phyloP scores from a whole-genome alignment of 1,140 invertebrate genomes.

The Lepeophtheirus salmonis region DNA sequence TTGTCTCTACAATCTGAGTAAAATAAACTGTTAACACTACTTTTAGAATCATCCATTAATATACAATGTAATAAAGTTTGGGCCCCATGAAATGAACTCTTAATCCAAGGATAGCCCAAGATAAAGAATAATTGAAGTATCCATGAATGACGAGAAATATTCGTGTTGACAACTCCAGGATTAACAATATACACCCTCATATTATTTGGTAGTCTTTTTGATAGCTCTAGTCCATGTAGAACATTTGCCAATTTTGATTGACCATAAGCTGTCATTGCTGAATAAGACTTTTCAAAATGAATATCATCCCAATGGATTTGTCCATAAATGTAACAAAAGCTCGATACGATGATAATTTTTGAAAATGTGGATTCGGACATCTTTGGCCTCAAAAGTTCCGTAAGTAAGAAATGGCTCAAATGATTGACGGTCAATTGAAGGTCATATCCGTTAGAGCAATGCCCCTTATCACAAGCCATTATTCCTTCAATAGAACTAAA shows the following conservation, averaged over 20 bases:
- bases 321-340: not conserved
- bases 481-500: too few relatives aligned
- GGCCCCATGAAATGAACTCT: not conserved
- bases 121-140: not conserved
- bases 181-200: not conserved
- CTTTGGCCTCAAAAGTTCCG: slow-evolving; percentile 46
- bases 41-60: too few relatives aligned
- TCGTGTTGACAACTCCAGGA: not conserved
- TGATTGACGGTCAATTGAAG: slow-evolving; percentile 39
- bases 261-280: not conserved
- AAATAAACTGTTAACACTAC: too few relatives aligned
- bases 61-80: not conserved
- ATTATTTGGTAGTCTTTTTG: not conserved
- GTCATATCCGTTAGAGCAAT: not conserved
- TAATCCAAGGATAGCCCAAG: not conserved
- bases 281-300: not conserved
- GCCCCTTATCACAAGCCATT: not conserved
- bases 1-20: too few relatives aligned
- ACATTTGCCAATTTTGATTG: not conserved
- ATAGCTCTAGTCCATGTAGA: not conserved
- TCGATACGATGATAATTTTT: not conserved
- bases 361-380: not conserved
- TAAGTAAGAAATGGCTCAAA: slow-evolving; percentile 72
- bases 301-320: not conserved
- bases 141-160: not conserved